Conservation (phyloP, 2,888 invertebrate genomes). For the Geophilus truncorum region DNA sequence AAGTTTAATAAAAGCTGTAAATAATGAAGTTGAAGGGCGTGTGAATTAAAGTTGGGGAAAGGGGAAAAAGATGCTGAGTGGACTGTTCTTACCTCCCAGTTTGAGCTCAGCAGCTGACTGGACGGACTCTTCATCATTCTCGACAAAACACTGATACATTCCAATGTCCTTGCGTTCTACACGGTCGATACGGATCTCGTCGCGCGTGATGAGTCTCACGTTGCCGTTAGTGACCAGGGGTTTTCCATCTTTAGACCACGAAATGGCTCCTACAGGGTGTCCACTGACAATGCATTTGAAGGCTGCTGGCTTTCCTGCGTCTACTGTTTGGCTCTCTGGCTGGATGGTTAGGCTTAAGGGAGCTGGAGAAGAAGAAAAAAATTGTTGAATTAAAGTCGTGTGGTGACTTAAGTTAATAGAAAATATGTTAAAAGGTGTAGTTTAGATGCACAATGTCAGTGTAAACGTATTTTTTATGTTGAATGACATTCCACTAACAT, state of each 20-base stretch:
- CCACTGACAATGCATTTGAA: conserved; percentile 85
- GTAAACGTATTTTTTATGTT: too few species aligned
- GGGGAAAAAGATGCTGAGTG: background rate
- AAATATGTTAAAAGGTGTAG: too few species aligned
- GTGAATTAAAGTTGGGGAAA: background rate
- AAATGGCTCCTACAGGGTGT: conserved; percentile 69
- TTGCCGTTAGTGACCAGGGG: conserved; percentile 57
- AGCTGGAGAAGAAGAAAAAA: conserved; percentile 52
- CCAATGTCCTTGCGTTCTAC: conserved; percentile 36
- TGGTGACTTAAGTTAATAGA: too few species aligned
- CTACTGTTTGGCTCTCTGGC: conserved; percentile 61
- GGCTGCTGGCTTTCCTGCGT: conserved; percentile 74
- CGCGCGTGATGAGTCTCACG: conserved; percentile 31
- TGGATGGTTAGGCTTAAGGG: conserved; percentile 69
- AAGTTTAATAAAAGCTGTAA: background rate
- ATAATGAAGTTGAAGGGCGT: background rate
- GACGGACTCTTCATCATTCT: conserved; percentile 76
- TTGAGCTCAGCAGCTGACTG: conserved; percentile 75
- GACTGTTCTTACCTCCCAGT: conserved; percentile 68
- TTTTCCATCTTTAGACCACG: conserved; percentile 74
- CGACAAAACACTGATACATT: conserved; percentile 51
- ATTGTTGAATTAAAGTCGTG: background rate
- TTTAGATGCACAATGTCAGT: too few species aligned
- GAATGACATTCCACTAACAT: too few species aligned
- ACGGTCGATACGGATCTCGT: conserved; percentile 32